phyloP scores from a whole-genome alignment of 2,113 vertebrate species.

The Cheirogaleus medius region DNA sequence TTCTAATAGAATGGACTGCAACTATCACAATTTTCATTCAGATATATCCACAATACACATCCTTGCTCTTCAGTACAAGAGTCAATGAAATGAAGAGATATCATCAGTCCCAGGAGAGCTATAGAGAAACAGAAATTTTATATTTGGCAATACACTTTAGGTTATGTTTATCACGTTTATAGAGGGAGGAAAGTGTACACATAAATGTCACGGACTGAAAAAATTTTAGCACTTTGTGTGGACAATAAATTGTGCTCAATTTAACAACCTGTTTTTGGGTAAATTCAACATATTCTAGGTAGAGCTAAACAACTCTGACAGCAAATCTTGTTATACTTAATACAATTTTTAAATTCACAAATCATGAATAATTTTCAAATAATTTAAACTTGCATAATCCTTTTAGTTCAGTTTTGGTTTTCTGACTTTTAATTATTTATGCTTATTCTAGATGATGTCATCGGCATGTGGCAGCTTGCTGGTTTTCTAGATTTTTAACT shows the following conservation, averaged over 20 bases:
- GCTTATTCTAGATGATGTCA: not conserved
- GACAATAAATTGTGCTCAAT: slow-evolving; percentile 32
- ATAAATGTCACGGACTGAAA: slow-evolving; percentile 61
- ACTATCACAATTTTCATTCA: slow-evolving; percentile 42
- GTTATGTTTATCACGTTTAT: slow-evolving; percentile 60
- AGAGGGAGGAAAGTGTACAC: slow-evolving; percentile 6
- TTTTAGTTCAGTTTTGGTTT: not conserved
- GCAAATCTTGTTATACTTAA: not conserved
- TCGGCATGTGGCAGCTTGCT: not conserved
- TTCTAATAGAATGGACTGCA: not conserved
- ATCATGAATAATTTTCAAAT: not conserved
- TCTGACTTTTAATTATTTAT: not conserved
- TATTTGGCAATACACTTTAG: slow-evolving; percentile 56
- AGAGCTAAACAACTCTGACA: not conserved
- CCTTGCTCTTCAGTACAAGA: slow-evolving; percentile 22
- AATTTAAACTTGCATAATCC: not conserved
- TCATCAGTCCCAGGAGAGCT: slow-evolving; percentile 48
- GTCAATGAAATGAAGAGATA: slow-evolving; percentile 61
- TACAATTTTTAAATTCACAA: not conserved
- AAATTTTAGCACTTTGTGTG: slow-evolving; percentile 25
- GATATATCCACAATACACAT: not conserved
- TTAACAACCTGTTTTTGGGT: slow-evolving; percentile 38
- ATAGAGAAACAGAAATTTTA: slow-evolving; percentile 34
- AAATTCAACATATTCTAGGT: not conserved
- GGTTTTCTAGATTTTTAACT: not conserved